A percentile compares a stretch with the other conserved stretches of the same genome.
phyloP scores from a whole-genome alignment of 2,113 vertebrate species.

The Nesogale talazaci region DNA sequence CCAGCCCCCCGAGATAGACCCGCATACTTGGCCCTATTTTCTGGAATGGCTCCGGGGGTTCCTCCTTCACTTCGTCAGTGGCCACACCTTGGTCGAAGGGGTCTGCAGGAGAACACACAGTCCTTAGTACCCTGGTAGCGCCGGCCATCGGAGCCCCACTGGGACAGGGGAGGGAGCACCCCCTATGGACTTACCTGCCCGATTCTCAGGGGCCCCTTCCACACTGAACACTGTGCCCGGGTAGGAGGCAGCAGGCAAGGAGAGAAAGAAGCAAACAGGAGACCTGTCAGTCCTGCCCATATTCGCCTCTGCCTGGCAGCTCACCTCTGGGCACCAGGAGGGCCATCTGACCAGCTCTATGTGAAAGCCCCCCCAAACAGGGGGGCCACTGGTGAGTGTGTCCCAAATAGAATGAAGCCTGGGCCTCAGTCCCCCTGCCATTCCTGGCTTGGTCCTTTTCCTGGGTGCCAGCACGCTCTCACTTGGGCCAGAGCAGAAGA shows the following conservation, averaged over 20 bases:
- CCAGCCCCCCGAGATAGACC: constrained; percentile 30
- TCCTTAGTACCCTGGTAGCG: not conserved
- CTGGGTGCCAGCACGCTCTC: not conserved
- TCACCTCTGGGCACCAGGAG: not conserved
- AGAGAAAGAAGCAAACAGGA: constrained; percentile 82
- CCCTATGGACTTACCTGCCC: constrained; percentile 85
- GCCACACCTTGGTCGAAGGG: constrained; percentile 96
- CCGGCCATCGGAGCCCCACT: not conserved
- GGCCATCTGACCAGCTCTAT: not conserved
- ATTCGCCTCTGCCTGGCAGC: not conserved
- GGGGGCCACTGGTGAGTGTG: too few relatives aligned
- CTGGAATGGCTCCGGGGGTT: constrained; percentile 95
- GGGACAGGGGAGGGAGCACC: not conserved
- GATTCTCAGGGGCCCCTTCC: constrained; percentile 89
- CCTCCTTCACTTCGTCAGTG: constrained; percentile 95
- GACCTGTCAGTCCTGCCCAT: constrained; percentile 59
- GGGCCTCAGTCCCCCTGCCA: not conserved
- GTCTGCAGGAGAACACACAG: constrained; percentile 89
- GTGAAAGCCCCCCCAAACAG: not conserved
- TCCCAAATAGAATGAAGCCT: not conserved
- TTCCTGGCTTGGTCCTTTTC: not conserved
- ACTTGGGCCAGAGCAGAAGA: not conserved
- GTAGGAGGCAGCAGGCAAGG: constrained; percentile 48
- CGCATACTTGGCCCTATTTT: constrained; percentile 99
- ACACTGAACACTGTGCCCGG: constrained; percentile 88